Evolutionary conservation across 2,888 invertebrate species (phyloP).

Genomic region (Polydrusus pterygomalis): DNA sequence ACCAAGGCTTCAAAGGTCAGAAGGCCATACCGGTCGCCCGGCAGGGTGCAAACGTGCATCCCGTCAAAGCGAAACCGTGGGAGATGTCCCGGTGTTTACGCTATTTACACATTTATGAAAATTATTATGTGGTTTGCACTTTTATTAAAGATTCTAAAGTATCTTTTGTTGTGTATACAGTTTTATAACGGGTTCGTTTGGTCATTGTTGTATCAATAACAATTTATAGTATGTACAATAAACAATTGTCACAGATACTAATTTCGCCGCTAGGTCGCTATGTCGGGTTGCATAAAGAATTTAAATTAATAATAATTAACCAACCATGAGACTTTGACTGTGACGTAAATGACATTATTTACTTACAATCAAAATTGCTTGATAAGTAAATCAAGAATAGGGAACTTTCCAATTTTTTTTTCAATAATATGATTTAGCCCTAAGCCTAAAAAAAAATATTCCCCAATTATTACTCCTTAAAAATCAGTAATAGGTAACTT

Average conservation of each 20-base stretch:
- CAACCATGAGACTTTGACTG: too few relatives aligned
- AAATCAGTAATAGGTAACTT: too few relatives aligned
- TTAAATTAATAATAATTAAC: too few relatives aligned
- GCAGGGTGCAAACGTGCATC: constrained; percentile 53
- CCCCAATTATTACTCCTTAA: too few relatives aligned
- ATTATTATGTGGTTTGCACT: constrained; percentile 47
- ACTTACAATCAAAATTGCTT: too few relatives aligned
- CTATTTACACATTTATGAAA: constrained; percentile 57
- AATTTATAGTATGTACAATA: constrained; percentile 3
- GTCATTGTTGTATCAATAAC: not conserved
- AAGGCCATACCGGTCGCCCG: constrained; percentile 47
- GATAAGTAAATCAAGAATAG: too few relatives aligned
- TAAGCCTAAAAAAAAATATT: too few relatives aligned
- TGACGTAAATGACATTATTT: too few relatives aligned
- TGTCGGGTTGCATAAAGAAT: too few relatives aligned
- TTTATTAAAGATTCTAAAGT: constrained; percentile 20
- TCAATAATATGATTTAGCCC: too few relatives aligned
- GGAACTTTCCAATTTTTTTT: too few relatives aligned
- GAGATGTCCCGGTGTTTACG: constrained; percentile 52
- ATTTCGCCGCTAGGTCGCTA: too few relatives aligned
- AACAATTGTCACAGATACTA: not conserved
- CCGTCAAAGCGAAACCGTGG: constrained; percentile 49
- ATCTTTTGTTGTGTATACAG: constrained; percentile 3
- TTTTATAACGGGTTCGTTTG: constrained; percentile 10
- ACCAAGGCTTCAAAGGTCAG: constrained; percentile 34